Conservation (phyloP, 2,113 vertebrate genomes). For the Haemorhous mexicanus region DNA sequence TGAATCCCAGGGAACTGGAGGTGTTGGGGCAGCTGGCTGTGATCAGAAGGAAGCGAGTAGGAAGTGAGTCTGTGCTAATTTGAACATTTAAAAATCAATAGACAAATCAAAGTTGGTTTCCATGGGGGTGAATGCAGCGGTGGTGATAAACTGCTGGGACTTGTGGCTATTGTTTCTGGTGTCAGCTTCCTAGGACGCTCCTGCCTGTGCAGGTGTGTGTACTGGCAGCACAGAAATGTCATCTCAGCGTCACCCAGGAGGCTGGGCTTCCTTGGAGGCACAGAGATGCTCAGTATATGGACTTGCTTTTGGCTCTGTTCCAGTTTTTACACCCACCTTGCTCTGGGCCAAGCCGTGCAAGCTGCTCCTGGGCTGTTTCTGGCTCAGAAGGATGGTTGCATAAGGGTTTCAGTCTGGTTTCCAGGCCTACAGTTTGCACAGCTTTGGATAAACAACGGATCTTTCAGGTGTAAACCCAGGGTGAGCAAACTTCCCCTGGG, state of each 20-base stretch:
- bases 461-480: background rate
- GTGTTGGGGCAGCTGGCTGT: constrained; percentile 24
- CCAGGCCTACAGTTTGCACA: background rate
- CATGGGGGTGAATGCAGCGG: fast-evolving
- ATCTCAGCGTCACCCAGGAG: background rate
- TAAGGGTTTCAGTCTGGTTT: background rate
- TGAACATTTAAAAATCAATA: background rate
- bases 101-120: background rate
- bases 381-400: background rate
- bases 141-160: background rate
- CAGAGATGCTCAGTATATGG: background rate
- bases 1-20: background rate
- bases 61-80: background rate
- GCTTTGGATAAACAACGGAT: constrained; percentile 7
- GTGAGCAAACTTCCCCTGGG: background rate
- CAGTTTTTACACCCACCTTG: background rate
- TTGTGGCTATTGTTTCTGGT: background rate
- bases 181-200: background rate
- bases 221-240: background rate
- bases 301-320: background rate
- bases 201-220: background rate
- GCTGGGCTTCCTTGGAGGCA: background rate
- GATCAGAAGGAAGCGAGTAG: background rate
- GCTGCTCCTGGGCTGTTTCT: background rate
- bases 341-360: background rate